phyloP scores from a whole-genome alignment of 2,113 vertebrate species.

The Dasyornis broadbenti region DNA sequence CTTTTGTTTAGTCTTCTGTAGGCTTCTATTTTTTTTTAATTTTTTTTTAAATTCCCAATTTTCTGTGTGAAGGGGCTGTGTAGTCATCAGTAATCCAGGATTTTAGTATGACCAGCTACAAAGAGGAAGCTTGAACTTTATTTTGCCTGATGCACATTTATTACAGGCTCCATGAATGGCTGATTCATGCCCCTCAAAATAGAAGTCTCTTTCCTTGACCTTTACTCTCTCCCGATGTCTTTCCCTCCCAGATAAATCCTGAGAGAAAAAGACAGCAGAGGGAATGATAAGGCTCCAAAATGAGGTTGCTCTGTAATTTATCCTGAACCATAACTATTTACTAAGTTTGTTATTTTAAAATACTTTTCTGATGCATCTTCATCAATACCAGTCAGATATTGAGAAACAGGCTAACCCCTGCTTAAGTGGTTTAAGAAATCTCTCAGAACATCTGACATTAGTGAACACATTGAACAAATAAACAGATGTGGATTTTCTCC shows the following conservation, averaged over 20 bases:
- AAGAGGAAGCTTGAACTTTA: neutral
- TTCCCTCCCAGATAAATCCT: neutral
- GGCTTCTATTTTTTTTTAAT: neutral
- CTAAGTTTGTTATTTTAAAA: conserved; percentile 23
- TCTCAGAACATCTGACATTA: conserved; percentile 4
- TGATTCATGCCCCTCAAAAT: neutral
- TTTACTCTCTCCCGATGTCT: neutral
- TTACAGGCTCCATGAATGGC: neutral
- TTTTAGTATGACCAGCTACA: neutral
- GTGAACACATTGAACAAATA: conserved; percentile 52
- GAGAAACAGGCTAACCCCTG: conserved; percentile 49
- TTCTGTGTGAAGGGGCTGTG: neutral
- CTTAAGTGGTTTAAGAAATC: conserved; percentile 63
- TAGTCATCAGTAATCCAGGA: neutral
- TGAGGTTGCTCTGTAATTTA: neutral
- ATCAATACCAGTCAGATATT: neutral
- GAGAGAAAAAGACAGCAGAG: neutral
- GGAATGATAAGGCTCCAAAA: neutral
- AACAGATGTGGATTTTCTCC: conserved; percentile 1
- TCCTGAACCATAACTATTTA: neutral
- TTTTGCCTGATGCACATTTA: neutral
- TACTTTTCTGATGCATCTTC: conserved; percentile 15
- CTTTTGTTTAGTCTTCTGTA: neutral
- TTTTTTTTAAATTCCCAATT: neutral
- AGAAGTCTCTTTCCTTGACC: neutral